Evolutionary conservation across 2,888 invertebrate species (phyloP).

Genomic region (Nemapogon koenigi): DNA sequence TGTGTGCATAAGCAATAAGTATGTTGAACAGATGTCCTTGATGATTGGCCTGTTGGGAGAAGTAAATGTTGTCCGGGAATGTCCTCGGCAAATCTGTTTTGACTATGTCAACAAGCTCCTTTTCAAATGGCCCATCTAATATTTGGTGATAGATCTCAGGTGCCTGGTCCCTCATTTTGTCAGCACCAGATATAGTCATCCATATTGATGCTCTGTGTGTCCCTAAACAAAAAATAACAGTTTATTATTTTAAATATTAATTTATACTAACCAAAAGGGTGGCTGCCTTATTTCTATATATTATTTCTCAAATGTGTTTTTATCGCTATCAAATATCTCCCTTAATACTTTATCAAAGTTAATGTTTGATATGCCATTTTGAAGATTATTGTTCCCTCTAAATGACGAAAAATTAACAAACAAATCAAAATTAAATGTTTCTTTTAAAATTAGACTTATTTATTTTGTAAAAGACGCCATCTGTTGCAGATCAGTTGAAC

Average conservation of each 20-base stretch:
- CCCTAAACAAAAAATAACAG: constrained; percentile 32
- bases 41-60: constrained; percentile 76
- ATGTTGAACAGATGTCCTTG: constrained; percentile 83
- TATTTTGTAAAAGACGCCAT: too few species aligned
- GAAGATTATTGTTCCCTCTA: too few species aligned
- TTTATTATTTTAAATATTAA: too few species aligned
- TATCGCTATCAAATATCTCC: too few species aligned
- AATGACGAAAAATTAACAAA: too few species aligned
- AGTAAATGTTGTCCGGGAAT: constrained; percentile 95
- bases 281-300: background rate
- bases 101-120: constrained; percentile 79
- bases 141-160: constrained; percentile 74
- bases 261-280: background rate
- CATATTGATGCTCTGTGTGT: constrained; percentile 76
- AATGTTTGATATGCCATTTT: too few species aligned
- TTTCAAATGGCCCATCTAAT: constrained; percentile 72
- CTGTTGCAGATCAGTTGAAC: too few species aligned
- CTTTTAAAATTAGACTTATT: too few species aligned
- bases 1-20: constrained; percentile 87
- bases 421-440: too few species aligned
- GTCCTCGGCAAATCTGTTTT: constrained; percentile 91
- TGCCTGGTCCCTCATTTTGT: constrained; percentile 67
- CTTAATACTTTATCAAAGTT: too few species aligned
- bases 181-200: constrained; percentile 87
- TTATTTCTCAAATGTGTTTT: too few species aligned